These are phyloP conservation scores for Toxostoma redivivum DNA, from an alignment of 2,113 vertebrate genomes.

Conservation along the genomic window DNA sequence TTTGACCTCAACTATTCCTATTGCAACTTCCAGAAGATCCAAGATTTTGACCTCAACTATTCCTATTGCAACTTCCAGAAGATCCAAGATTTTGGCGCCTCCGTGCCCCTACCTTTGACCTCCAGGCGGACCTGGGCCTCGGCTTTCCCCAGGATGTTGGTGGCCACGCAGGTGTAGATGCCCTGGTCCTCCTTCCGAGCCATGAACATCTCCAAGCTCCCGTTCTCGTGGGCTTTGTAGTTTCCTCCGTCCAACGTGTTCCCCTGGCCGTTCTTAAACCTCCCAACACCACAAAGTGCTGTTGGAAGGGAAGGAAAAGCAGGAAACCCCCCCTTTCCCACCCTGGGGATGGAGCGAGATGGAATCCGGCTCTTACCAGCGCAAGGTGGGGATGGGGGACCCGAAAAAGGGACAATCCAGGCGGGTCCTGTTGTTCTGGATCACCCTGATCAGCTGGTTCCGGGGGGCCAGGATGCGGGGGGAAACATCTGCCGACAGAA, in stretches of 20 bases:
- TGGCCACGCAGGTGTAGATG: constrained; percentile 94
- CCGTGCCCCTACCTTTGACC: constrained; percentile 86
- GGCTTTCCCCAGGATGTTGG: constrained; percentile 86
- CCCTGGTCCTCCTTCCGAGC: constrained; percentile 89
- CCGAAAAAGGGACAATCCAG: constrained; percentile 95
- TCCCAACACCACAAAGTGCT: constrained; percentile 71
- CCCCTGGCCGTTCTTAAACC: constrained; percentile 98
- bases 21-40: neutral
- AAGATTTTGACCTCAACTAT: neutral
- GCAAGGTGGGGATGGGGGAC: constrained; percentile 88
- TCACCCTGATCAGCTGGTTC: constrained; percentile 90
- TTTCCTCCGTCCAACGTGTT: constrained; percentile 91
- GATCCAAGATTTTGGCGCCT: neutral
- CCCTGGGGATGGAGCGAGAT: accelerated
- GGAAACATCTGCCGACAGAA: constrained; percentile 76
- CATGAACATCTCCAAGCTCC: constrained; percentile 87
- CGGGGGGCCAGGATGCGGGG: constrained; percentile 86
- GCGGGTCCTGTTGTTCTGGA: constrained; percentile 86
- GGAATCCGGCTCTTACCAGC: constrained; percentile 81
- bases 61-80: neutral
- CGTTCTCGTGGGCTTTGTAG: constrained; percentile 87
- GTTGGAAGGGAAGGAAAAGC: constrained; percentile 18
- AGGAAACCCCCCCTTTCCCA: neutral
- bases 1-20: neutral
- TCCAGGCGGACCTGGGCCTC: constrained; percentile 92